Evolutionary conservation across 2,113 vertebrate species (phyloP).

Genomic region (Rhineura floridana): DNA sequence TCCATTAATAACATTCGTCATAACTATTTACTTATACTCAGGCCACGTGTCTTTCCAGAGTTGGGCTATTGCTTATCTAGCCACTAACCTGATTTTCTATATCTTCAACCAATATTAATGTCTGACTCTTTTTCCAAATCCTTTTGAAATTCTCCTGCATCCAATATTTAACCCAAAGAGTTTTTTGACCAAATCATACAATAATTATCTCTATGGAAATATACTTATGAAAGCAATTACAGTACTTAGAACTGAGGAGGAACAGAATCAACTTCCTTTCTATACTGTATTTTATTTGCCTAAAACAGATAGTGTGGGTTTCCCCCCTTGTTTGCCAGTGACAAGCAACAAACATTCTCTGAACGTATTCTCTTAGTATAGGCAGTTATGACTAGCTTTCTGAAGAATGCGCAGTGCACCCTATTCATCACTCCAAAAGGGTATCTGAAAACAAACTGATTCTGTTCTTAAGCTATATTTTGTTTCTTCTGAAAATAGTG

Average conservation of each 20-base stretch:
- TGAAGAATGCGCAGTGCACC: not conserved
- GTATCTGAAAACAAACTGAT: fast-evolving
- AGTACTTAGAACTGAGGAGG: not conserved
- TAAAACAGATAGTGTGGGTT: not conserved
- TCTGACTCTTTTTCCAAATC: not conserved
- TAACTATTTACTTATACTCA: too few species aligned
- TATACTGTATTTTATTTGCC: not conserved
- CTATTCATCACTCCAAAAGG: not conserved
- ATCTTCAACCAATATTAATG: not conserved
- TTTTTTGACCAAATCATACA: not conserved
- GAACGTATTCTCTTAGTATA: not conserved
- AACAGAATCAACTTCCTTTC: not conserved
- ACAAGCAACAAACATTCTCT: not conserved
- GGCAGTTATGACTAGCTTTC: not conserved
- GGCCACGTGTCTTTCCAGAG: too few species aligned
- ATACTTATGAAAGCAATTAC: not conserved
- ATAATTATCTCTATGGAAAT: not conserved
- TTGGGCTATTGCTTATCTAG: too few species aligned
- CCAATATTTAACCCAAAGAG: not conserved
- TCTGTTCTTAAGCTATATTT: constrained; percentile 19
- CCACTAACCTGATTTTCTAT: not conserved
- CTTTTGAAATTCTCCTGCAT: not conserved
- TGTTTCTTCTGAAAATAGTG: constrained; percentile 16
- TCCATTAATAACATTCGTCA: too few species aligned
- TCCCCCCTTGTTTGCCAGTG: not conserved